These are phyloP conservation scores for Limulus polyphemus DNA, from an alignment of 2,888 invertebrate species.

Conservation along the genomic window DNA sequence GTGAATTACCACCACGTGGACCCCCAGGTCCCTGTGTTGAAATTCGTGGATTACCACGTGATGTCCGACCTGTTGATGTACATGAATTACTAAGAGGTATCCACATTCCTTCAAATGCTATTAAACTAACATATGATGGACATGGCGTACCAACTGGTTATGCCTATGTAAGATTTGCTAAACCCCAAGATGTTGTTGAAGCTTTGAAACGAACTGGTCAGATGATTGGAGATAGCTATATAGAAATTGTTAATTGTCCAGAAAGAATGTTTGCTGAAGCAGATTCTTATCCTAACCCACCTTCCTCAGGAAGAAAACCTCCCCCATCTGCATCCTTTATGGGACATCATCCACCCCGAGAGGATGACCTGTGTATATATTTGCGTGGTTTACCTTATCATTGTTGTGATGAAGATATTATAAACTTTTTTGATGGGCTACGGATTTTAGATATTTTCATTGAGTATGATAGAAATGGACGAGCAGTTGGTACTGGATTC, in stretches of 20 bases:
- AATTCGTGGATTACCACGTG: constrained; percentile 55
- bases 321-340: neutral
- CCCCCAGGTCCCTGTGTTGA: constrained; percentile 43
- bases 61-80: constrained; percentile 63
- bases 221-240: constrained; percentile 51
- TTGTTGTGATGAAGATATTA: constrained; percentile 65
- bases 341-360: constrained; percentile 7
- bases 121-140: constrained; percentile 54
- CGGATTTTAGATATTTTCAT: constrained; percentile 55
- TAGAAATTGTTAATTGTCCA: constrained; percentile 54
- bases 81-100: constrained; percentile 65
- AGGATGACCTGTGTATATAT: constrained; percentile 20
- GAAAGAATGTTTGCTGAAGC: constrained; percentile 59
- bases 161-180: constrained; percentile 66
- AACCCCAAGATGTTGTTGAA: constrained; percentile 52
- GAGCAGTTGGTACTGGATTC: constrained; percentile 47
- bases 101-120: constrained; percentile 62
- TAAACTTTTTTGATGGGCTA: constrained; percentile 55
- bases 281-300: constrained; percentile 42
- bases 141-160: constrained; percentile 38
- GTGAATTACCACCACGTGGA: neutral
- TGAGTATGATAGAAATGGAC: constrained; percentile 36
- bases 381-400: constrained; percentile 59
- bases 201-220: constrained; percentile 53
- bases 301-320: neutral